Percentiles rank a stretch among this genome's conserved stretches.
Conservation (phyloP, 2,888 invertebrate species). For the Himalopsyche tibetana region DNA sequence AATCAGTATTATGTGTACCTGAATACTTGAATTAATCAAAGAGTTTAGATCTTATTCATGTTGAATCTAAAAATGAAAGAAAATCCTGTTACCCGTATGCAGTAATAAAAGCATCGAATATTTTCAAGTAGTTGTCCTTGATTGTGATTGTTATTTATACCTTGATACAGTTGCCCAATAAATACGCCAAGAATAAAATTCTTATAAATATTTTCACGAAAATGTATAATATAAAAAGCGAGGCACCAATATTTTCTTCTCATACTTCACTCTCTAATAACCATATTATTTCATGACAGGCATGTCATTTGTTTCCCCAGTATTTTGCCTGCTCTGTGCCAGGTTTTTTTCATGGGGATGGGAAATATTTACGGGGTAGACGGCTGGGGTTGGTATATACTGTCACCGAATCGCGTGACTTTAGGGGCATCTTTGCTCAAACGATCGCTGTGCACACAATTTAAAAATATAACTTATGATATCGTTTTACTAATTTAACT, state of each 20-base stretch:
- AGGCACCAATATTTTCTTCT: slow-evolving; percentile 47
- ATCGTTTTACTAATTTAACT: slow-evolving; percentile 46
- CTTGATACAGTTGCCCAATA: not conserved
- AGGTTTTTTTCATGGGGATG: slow-evolving; percentile 23
- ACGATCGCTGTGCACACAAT: slow-evolving; percentile 49
- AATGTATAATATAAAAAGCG: slow-evolving; percentile 52
- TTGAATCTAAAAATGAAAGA: too few relatives aligned
- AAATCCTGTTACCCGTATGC: too few relatives aligned
- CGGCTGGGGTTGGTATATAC: slow-evolving; percentile 19
- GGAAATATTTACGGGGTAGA: slow-evolving; percentile 38
- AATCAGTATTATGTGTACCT: too few relatives aligned
- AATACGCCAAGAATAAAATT: not conserved
- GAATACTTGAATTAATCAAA: too few relatives aligned
- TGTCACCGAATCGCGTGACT: slow-evolving; percentile 38
- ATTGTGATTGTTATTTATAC: slow-evolving; percentile 28
- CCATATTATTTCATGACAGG: slow-evolving; percentile 57
- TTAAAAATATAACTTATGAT: slow-evolving; percentile 49
- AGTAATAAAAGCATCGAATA: too few relatives aligned
- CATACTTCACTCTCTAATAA: slow-evolving; percentile 48
- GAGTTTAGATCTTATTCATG: too few relatives aligned
- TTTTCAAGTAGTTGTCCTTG: too few relatives aligned
- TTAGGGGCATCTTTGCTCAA: slow-evolving; percentile 29
- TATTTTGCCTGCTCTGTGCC: slow-evolving; percentile 47
- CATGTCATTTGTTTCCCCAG: slow-evolving; percentile 55
- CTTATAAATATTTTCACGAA: slow-evolving; percentile 38